Evolutionary conservation across 2,888 invertebrate species (phyloP), one percentile per base, ranked within the genome.

Genomic region (Malthinus flaveolus): DNA sequence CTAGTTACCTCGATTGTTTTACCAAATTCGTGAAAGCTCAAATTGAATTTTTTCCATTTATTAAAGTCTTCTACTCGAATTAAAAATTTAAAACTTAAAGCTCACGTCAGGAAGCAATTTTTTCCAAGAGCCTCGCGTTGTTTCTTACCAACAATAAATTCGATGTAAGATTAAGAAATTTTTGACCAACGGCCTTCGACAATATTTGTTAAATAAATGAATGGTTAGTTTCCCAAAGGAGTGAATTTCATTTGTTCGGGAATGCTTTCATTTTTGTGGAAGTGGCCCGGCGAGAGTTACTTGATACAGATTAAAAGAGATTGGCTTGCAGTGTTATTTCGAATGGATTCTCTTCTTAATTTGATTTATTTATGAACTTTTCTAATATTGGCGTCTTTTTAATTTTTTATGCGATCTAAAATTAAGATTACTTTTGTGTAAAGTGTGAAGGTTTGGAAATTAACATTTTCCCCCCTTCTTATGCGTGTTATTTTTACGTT

Each of bases 221-320:
- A 77, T 72, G 67, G 68, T 67, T 71, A 66, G 68, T 63, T 49
- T 72, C 78, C 71, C 73, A 35, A 23, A 73, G 75, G 78, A 70
- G 71, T 72, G 71, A 71, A 73, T 76, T 78, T 78, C 77, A 77
- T 78, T 78, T 78, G 76, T 77, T 75, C 74, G 67, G 73, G 75
- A 78, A 77, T 73, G 75, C 75, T 73, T 77, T 76, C 77, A 78
- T 78, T 78, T 77, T 77, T 76, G 71, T 67, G 66, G 73, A 78
- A 79, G 76, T 79, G 76, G 75, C 72, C 79, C 77, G 73, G 68
- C 52, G 78, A 77, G 79, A 73, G 70, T 74, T 74, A 71, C 75
- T 72, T 75, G 76, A 78, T 78, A 77, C 74, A 78, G 78, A 78
- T 78, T 78, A 78, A 78, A 78, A 78, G 76, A 78, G 78, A 79